Base-by-base conservation (phyloP, 2,888 invertebrate genomes). In the Oegoconia quadripuncta region DNA sequence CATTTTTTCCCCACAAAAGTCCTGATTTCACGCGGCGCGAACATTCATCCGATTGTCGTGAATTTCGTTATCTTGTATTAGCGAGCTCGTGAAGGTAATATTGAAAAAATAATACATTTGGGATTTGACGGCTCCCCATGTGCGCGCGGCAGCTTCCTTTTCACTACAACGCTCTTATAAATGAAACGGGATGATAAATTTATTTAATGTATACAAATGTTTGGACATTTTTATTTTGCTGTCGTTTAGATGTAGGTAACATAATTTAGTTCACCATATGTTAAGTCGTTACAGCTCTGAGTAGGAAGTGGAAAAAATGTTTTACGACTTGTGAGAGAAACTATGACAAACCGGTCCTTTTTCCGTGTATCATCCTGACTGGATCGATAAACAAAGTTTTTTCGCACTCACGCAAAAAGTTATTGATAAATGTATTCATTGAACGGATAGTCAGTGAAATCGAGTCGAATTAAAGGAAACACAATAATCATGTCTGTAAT, bases 121-220 rank as follows among this genome's bases (percentile, higher is more conserved):
- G 84, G 83, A 86, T 77, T 84, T 80, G 79, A 79, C 71, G 77
- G 68, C 75, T 69, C 83, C 83, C 86, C 86, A 84, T 80, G 78
- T 84, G 86, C 64, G 71, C 74, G 39, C 67, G 72, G 79, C 82
- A 82, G 83, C 83, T 86, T 86, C 84, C 83, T 84, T 77, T 81
- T 81, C 73, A 72, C 72, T 74, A 67, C 64, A 66, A 56, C 61
- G 67, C 64, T 71, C 62, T 66, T 77, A 72, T 71, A 74, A 76
- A 81, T 72, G 79, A 75, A 77, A 77, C 73, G 73, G 72, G 74
- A 86, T 86, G 84, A 86, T 87, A 87, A 86, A 87, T 87, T 86
- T 84, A 77, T 86, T 82, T 83, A 81, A 86, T 83, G 84, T 83
- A 84, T 86, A 87, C 86, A 86, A 87, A 87, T 87, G 83, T 86